Base-by-base conservation (phyloP, 1,140 invertebrate genomes). In the Drosophila lacertosa region DNA sequence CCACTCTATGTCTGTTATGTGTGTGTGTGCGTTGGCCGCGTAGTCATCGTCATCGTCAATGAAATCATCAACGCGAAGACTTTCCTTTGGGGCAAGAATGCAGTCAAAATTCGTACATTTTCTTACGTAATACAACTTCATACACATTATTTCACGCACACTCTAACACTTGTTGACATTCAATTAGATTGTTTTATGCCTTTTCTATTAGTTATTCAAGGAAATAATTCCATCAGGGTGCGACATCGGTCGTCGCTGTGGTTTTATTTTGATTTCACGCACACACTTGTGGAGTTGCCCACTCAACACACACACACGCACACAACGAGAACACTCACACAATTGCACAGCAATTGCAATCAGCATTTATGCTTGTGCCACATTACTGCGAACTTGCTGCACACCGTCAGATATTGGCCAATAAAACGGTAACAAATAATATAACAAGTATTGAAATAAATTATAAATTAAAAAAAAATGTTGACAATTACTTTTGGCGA, bases 241-340 rank as follows among this genome's bases (percentile, higher is more conserved):
- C 60, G 32, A 48, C 63, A 62, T 57, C 37, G 22, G 32, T 72
- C 50, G 40, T 73, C 64, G 47, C 48, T 75, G 33, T 72, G 45
- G 20, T 72, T 73, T 86, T 88, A 88, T 86, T 86, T 86, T 88
- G 82, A 88, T 83, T 77, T 88, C 67, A 71, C 74, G 70, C 77
- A 62, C 81, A 84, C 81, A 86, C 81, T 86, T 86, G 81, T 86
- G 81, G 81, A 86, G 81, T 81, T 77, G 37, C 50, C 53, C 29
- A 37, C 53, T 15, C 70, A 69, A 22, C 47, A 57, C 37, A 18
- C 33, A 53, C 64, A 44, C n/a, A 32, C 15, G 42, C 33, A 45
- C 24, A 16, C 9, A 13, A 1, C 26, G 13, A 11, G 15, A 15
- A n/a, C 18, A 51, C 37, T 45, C 42, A 39, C 57, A 35, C 33